Base-by-base conservation (phyloP, 2,113 vertebrate species). In the Perca fluviatilis region DNA sequence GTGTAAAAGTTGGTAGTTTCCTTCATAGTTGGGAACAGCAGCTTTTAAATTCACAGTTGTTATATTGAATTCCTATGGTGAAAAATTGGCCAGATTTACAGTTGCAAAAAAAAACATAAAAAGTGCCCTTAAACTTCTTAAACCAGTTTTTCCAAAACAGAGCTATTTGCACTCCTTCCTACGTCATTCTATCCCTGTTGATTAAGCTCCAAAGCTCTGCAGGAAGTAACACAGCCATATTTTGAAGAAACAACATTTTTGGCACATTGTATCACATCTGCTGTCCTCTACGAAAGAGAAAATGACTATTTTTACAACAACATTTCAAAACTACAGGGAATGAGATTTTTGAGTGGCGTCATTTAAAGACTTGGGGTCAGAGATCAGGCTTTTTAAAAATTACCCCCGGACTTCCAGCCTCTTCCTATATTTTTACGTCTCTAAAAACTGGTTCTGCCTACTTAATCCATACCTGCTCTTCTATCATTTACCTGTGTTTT, bases 401-500 rank as follows among this genome's bases (percentile, higher is more conserved):
- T 8, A 19, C 19, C 33, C 11, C 2, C 23, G 50, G 53, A 50
- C 64, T 61, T n/a, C 23, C 33, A 21, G 21, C 36, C 14, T 77
- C 49, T 58, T 68, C 8, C 9, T 23, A 46, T 25, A 25, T 7
- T 60, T 65, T 30, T 14, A 6, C 2, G 0, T 6, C 33, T 67
- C 63, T 60, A 33, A 83, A 46, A 14, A 77, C 63, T 49, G 27
- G 3, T 43, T 43, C 21, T 30, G 33, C 19, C 6, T 56, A 57
- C 10, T 49, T 0, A 25, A 27, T 70, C 11, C 57, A 30, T 43
- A 15, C 13, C 21, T 27, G 33, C 40, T 4, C 19, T 7, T 23
- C 11, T 56, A 30, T 19, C 2, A 1, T 60, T 89, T 92, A 91
- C 91, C 93, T 84, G 86, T 70, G 86, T 88, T 87, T 77, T 75